Evolutionary conservation across 2,797 vertebrate species (phyloP).

Genomic region (Cossypha heuglini): DNA sequence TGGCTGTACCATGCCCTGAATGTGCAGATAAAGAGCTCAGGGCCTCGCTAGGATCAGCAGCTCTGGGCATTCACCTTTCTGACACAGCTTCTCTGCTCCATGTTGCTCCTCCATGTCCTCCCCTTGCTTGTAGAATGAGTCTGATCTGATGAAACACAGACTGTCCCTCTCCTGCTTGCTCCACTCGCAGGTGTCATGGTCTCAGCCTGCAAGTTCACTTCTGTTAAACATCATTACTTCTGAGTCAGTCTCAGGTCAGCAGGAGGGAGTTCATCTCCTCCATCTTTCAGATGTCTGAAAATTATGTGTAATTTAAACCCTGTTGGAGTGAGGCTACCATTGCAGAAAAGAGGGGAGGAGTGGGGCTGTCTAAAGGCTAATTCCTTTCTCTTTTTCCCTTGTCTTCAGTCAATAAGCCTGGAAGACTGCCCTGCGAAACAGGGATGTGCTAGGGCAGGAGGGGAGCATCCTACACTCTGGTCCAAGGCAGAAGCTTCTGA

Average conservation of each 20-base stretch:
- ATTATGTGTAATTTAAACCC: neutral
- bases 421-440: neutral
- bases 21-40: neutral
- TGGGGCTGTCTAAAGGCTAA: neutral
- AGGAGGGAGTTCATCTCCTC: neutral
- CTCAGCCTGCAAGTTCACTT: neutral
- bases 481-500: neutral
- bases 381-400: neutral
- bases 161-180: fast-evolving
- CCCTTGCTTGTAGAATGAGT: neutral
- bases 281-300: neutral
- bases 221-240: neutral
- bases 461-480: neutral
- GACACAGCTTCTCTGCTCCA: fast-evolving
- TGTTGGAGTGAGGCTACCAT: neutral
- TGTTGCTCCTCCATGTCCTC: neutral
- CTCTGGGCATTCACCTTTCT: neutral
- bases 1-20: neutral
- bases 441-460: neutral
- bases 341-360: neutral
- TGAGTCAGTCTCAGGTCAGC: neutral
- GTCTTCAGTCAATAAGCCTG: neutral
- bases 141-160: neutral
- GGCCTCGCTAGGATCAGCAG: neutral
- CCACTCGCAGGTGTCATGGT: fast-evolving